Percentiles rank a stretch among this genome's conserved stretches.
These are phyloP conservation scores for Mesorhabditis belari DNA, from an alignment of 2,888 invertebrate genomes.

Conservation along the genomic window DNA sequence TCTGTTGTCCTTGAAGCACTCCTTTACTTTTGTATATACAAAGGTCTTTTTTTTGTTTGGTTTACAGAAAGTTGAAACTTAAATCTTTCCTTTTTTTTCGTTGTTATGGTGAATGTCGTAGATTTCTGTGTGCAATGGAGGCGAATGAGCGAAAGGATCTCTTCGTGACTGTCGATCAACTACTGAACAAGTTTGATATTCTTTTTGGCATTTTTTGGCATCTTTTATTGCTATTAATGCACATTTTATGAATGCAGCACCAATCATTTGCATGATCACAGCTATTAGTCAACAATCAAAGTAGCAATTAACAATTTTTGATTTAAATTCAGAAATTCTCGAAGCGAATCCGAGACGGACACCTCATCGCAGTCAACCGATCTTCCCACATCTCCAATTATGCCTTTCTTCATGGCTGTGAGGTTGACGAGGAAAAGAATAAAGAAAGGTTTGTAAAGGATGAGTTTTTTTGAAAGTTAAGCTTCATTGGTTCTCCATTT, in stretches of 20 bases:
- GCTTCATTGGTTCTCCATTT: no score
- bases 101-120: slow-evolving; percentile 9
- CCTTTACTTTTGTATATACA: no score
- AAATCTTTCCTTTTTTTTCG: no score
- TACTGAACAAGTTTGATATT: slow-evolving; percentile 15
- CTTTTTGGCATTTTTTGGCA: no score
- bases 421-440: slow-evolving; percentile 40
- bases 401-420: slow-evolving; percentile 51
- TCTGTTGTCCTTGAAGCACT: no score
- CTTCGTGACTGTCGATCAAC: slow-evolving; percentile 76
- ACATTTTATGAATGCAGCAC: not conserved
- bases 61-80: no score
- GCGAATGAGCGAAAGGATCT: slow-evolving; percentile 78
- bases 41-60: no score
- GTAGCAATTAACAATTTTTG: no score
- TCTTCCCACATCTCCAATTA: slow-evolving; percentile 22
- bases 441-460: slow-evolving; percentile 16
- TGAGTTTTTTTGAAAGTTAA: not conserved
- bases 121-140: slow-evolving; percentile 42
- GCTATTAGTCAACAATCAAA: no score
- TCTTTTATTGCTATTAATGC: not conserved
- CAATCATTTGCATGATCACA: not conserved
- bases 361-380: not conserved
- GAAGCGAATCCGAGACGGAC: not conserved
- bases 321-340: not conserved